A percentile compares a stretch with the other conserved stretches of the same genome.
These are phyloP conservation scores for Trachelus tabidus DNA, from an alignment of 2,888 invertebrate species.

Conservation along the genomic window DNA sequence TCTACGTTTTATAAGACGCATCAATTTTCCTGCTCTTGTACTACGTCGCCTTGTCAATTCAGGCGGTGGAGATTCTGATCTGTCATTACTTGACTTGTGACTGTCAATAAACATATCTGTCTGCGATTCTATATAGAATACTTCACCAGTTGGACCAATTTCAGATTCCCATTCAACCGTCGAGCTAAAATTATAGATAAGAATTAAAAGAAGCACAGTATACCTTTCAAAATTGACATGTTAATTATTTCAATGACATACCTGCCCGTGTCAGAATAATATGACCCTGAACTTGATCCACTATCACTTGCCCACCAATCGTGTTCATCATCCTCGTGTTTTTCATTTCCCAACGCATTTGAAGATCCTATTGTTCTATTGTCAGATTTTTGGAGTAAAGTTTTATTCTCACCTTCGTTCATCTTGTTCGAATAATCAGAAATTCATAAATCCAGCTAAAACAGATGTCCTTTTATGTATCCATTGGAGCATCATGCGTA, in stretches of 20 bases:
- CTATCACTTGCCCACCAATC: constrained; percentile 64
- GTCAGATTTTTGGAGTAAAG: constrained; percentile 30
- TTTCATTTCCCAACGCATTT: constrained; percentile 7
- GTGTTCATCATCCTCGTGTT: constrained; percentile 49
- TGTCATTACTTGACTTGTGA: constrained; percentile 30
- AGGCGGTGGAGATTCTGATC: constrained; percentile 40
- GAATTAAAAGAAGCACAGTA: not conserved
- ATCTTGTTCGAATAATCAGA: constrained; percentile 18
- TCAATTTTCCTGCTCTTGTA: constrained; percentile 66
- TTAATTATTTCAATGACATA: constrained; percentile 26
- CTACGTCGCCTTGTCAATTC: constrained; percentile 58
- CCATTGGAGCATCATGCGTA: not conserved
- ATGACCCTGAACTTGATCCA: constrained; percentile 60
- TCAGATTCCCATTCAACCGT: constrained; percentile 61
- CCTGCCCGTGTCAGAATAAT: constrained; percentile 60
- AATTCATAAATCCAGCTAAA: not conserved
- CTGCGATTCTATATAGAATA: constrained; percentile 59
- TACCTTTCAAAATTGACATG: constrained; percentile 9
- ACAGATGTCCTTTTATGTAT: not conserved
- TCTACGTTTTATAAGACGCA: constrained; percentile 67
- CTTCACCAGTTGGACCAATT: constrained; percentile 53
- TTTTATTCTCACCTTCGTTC: constrained; percentile 37
- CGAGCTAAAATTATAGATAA: constrained; percentile 40
- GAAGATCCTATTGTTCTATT: constrained; percentile 26
- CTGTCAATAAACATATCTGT: constrained; percentile 34